Evolutionary conservation across 64 coral and sea anemone genomes (phyloP).

Genomic region (Hydrozoanthus tunicans): DNA sequence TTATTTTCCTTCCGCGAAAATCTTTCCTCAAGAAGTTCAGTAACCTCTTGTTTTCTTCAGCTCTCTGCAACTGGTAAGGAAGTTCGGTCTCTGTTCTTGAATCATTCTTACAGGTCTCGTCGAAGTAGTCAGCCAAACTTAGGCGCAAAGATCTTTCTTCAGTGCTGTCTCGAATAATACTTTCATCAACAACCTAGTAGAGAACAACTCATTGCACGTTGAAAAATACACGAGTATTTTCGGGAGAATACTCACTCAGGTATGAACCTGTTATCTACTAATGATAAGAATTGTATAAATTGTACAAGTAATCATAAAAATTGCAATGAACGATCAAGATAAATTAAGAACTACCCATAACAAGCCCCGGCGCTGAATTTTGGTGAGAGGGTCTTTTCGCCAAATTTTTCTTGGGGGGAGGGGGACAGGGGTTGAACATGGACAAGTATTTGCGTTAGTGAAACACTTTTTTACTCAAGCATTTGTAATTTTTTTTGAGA

Average conservation of each 20-base stretch:
- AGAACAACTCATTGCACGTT: background rate
- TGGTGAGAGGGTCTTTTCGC: too few species aligned
- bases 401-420: too few species aligned
- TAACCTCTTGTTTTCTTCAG: slow-evolving; percentile 71
- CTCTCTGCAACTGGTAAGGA: slow-evolving; percentile 65
- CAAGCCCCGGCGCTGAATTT: too few species aligned
- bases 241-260: background rate
- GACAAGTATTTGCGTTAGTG: too few species aligned
- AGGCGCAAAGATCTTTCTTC: slow-evolving; percentile 65
- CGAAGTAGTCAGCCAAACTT: slow-evolving; percentile 65
- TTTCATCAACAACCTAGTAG: slow-evolving; percentile 64
- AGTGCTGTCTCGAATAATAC: slow-evolving; percentile 27
- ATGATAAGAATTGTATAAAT: too few species aligned
- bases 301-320: too few species aligned
- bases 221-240: background rate
- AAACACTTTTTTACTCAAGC: too few species aligned
- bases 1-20: slow-evolving; percentile 5
- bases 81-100: slow-evolving; percentile 26
- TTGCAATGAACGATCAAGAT: too few species aligned
- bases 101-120: slow-evolving; percentile 62
- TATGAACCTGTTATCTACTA: too few species aligned
- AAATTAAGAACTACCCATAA: too few species aligned
- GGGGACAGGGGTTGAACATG: too few species aligned
- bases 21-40: slow-evolving; percentile 73
- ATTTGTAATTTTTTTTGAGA: too few species aligned